phyloP scores from a whole-genome alignment of 1,140 invertebrate genomes.

The roundworm (Caenorhabditis elegans) region WBcel235 BX284605.5:14093001-14093500 shows the following conservation, averaged over 20 bases:
- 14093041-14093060: too few species aligned
- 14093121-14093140: too few species aligned
- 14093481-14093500: constrained; percentile 3
- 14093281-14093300: background rate
- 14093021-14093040: background rate
- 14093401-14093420: background rate
- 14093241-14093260: background rate
- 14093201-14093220: constrained; percentile 3
- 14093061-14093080: too few species aligned
- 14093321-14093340: background rate
- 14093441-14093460: background rate
- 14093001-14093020: background rate
- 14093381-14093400: background rate
- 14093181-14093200: background rate
- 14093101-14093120: too few species aligned
- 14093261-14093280: background rate
- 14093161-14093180: too few species aligned
- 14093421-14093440: constrained; percentile 20
- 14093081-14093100: too few species aligned
- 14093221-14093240: constrained; percentile 7
- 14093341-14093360: constrained; percentile 22
- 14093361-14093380: constrained; percentile 5
- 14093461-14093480: background rate
- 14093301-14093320: background rate
- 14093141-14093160: too few species aligned